phyloP scores from a whole-genome alignment of 1,140 invertebrate genomes.

The Hypothenemus hampei region DNA sequence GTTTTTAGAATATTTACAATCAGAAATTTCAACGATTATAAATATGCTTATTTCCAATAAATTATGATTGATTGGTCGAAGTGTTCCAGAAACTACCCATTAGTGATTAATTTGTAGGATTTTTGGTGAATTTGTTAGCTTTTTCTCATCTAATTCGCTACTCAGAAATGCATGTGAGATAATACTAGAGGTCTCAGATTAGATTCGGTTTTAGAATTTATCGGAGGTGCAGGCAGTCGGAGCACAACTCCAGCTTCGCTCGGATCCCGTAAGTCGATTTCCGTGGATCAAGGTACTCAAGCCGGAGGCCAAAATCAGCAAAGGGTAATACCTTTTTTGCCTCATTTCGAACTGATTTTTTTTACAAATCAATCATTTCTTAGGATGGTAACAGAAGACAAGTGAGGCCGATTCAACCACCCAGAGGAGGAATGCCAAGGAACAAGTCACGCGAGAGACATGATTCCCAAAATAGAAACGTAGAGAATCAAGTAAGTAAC shows the following conservation, averaged over 20 bases:
- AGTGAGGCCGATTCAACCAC: conserved; percentile 41
- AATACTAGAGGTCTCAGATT: conserved; percentile 38
- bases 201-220: conserved; percentile 70
- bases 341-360: neutral
- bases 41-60: too few species aligned
- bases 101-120: too few species aligned
- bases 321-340: conserved; percentile 14
- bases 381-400: conserved; percentile 39
- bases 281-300: conserved; percentile 77
- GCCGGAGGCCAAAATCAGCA: conserved; percentile 31
- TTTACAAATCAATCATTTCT: neutral
- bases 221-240: conserved; percentile 66
- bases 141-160: neutral
- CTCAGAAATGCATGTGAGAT: neutral
- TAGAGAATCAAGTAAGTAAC: conserved; percentile 16
- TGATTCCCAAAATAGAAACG: conserved; percentile 37
- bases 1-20: too few species aligned
- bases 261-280: conserved; percentile 70
- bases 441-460: conserved; percentile 33
- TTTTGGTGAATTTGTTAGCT: neutral
- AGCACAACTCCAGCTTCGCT: conserved; percentile 70
- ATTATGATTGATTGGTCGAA: too few species aligned
- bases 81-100: too few species aligned
- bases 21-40: too few species aligned
- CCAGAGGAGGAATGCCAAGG: conserved; percentile 35